Base-by-base conservation (phyloP, 2,113 vertebrate genomes). In the Acanthisitta chloris region DNA sequence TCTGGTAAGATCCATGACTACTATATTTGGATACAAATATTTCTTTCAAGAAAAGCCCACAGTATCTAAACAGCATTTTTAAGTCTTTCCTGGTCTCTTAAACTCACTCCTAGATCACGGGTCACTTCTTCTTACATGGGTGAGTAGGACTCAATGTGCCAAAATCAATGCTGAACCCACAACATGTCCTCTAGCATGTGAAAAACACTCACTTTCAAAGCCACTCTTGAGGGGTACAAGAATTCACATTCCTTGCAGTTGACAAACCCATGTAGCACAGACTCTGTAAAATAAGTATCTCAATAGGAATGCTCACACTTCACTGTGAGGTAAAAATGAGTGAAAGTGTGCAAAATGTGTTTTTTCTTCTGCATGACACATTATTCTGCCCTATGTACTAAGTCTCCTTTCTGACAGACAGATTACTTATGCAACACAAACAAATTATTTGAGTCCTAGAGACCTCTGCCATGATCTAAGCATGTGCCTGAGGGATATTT, bases 101-200 rank as follows among this genome's bases (percentile, higher is more conserved):
- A 77, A 67, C 6, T 74, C 17, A 52, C 7, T 84, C 13, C 6
- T 38, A 57, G 12, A 52, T 38, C 33, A 46, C 24, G 70, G 7
- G 4, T 43, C 8, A 14, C 16, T 73, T 42, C 43, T 61, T 55
- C 36, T 69, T 46, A 72, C 9, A 31, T 9, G n/a, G 14, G 2
- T n/a, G 16, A 48, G 4, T 31, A 61, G n/a, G 31, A 65, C 4
- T 1, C 2, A 0, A 5, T 34, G 19, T 66, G 20, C 8, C 28
- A 4, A 54, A 28, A 45, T 19, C 28, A 42, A 1, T 49, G n/a
- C 49, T 49, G 29, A 66, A n/a, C 5, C 14, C 18, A 48, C 33
- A 73, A 38, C 7, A 31, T 19, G 6, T 70, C 34, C 17, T 65
- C 34, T 40, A 71, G 19, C 3, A 10, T 1, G 1, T 40, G 23